Conservation (phyloP, 2,113 vertebrate genomes). For the Aleadryas rufinucha region DNA sequence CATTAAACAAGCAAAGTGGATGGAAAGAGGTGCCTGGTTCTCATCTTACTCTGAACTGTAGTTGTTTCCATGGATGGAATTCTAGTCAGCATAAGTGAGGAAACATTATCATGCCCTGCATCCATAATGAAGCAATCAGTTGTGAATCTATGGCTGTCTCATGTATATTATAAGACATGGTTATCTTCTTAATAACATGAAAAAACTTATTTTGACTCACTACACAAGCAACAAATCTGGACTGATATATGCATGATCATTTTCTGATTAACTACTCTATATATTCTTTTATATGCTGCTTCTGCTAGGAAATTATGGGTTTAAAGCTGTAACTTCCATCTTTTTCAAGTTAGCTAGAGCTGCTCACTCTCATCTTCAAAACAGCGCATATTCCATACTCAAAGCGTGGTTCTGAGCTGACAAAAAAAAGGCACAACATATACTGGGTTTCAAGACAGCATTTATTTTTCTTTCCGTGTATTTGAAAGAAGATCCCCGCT, state of each 20-base stretch:
- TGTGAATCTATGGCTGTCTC: neutral
- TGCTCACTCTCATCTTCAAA: neutral
- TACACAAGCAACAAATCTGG: neutral
- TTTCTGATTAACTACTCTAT: neutral
- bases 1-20: neutral
- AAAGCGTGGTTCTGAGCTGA: neutral
- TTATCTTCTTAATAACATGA: neutral
- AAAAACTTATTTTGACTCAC: neutral
- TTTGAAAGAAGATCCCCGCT: neutral
- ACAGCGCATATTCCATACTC: neutral
- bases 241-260: neutral
- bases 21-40: neutral
- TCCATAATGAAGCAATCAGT: neutral
- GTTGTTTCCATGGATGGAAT: neutral
- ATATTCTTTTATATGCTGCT: neutral
- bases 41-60: neutral
- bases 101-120: neutral
- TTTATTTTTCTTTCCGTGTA: constrained; percentile 7
- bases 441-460: neutral
- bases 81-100: neutral
- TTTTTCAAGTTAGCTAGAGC: neutral
- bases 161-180: neutral
- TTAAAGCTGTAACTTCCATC: neutral
- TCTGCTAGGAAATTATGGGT: neutral
- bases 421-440: neutral